Conservation (phyloP, 2,113 vertebrate species). For the Tragulus kanchil region DNA sequence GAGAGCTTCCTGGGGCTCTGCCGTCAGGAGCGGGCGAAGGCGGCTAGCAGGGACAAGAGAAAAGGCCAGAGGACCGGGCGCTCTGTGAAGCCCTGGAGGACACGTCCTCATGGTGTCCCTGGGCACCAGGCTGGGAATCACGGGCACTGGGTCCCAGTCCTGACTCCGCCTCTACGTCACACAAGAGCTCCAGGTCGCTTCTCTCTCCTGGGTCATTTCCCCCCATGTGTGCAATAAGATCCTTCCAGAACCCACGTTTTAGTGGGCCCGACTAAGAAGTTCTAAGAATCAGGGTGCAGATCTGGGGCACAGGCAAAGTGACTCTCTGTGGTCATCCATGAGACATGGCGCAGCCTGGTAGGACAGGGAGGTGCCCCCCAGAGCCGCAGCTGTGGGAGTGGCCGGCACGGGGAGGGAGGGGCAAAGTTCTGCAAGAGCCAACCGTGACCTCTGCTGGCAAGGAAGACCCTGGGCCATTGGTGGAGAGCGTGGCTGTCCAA, state of each 20-base stretch:
- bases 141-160: too few species aligned
- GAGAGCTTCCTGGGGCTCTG: background rate
- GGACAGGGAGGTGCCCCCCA: background rate
- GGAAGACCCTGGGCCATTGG: conserved; percentile 22
- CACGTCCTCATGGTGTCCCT: background rate
- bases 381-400: background rate
- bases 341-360: background rate
- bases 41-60: background rate
- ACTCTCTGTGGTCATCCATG: too few species aligned
- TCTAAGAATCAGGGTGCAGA: background rate
- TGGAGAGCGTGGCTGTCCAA: background rate
- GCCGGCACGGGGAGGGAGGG: background rate
- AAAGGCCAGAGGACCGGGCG: background rate
- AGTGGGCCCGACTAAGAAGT: background rate
- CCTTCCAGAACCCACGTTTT: background rate
- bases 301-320: background rate
- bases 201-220: background rate
- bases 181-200: background rate
- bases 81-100: background rate
- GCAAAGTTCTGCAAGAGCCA: background rate
- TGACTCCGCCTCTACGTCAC: background rate
- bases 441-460: rapidly evolving
- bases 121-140: background rate
- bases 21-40: background rate
- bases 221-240: background rate